phyloP scores from a whole-genome alignment of 2,113 vertebrate species.

The Astur gentilis region DNA sequence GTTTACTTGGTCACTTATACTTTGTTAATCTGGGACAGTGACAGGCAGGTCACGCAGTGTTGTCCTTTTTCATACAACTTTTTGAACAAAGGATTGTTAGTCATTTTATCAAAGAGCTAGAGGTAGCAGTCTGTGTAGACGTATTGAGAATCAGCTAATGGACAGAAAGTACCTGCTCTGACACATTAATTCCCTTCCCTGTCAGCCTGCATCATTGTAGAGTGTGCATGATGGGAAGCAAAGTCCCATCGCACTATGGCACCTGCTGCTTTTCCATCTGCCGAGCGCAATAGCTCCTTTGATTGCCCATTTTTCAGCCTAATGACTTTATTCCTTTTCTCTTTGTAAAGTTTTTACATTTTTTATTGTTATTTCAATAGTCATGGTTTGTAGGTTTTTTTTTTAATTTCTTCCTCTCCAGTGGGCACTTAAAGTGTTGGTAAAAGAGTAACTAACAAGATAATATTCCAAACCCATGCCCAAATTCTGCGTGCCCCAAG shows the following conservation, averaged over 20 bases:
- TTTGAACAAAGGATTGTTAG: slow-evolving; percentile 12
- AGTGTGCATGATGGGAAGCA: slow-evolving; percentile 83
- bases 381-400: background rate
- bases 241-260: slow-evolving; percentile 78
- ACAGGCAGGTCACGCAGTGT: background rate
- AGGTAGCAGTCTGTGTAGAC: slow-evolving; percentile 56
- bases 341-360: slow-evolving; percentile 70
- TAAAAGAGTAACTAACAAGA: slow-evolving; percentile 63
- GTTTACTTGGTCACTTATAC: slow-evolving; percentile 61
- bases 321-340: slow-evolving; percentile 76
- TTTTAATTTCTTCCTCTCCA: slow-evolving; percentile 42
- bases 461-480: slow-evolving; percentile 57
- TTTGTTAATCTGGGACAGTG: slow-evolving; percentile 11
- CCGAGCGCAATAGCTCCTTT: slow-evolving; percentile 69
- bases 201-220: slow-evolving; percentile 87
- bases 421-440: slow-evolving; percentile 12
- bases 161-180: slow-evolving; percentile 81
- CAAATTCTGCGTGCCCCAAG: slow-evolving; percentile 62
- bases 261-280: slow-evolving; percentile 99
- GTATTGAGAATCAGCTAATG: slow-evolving; percentile 78
- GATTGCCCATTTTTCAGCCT: slow-evolving; percentile 83
- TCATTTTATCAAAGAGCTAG: slow-evolving; percentile 52
- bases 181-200: slow-evolving; percentile 86
- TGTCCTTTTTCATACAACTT: background rate
- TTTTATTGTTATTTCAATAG: slow-evolving; percentile 70